A percentile compares a stretch with the other conserved stretches of the same genome.
These are phyloP conservation scores for Perca flavescens DNA, from an alignment of 2,113 vertebrate genomes.

Conservation along the genomic window DNA sequence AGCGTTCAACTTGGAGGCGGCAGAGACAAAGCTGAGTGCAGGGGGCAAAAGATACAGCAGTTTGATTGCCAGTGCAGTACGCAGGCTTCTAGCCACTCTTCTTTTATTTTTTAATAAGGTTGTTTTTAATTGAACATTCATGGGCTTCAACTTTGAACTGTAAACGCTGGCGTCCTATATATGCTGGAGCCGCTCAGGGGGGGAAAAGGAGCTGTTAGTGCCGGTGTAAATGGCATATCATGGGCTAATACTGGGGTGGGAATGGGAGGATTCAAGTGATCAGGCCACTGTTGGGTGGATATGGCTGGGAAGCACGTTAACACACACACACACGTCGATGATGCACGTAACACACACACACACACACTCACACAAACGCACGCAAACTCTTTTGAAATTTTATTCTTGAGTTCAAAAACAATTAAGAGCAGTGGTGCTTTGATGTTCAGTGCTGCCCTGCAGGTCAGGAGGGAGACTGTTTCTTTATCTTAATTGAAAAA, in stretches of 20 bases:
- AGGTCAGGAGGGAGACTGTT: constrained; percentile 79
- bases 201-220: constrained; percentile 31
- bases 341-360: background rate
- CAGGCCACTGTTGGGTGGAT: constrained; percentile 41
- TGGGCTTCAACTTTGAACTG: constrained; percentile 70
- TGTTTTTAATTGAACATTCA: constrained; percentile 56
- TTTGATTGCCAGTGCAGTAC: constrained; percentile 17
- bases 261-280: constrained; percentile 25
- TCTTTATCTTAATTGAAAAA: constrained; percentile 88
- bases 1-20: constrained; percentile 65
- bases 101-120: constrained; percentile 32
- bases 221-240: constrained; percentile 68
- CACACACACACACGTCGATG: background rate
- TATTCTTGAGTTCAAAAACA: constrained; percentile 75
- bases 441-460: constrained; percentile 80
- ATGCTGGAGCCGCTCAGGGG: constrained; percentile 25
- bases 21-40: constrained; percentile 57
- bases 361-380: constrained; percentile 10
- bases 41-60: constrained; percentile 33
- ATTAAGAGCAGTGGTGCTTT: constrained; percentile 76
- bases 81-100: too few relatives aligned
- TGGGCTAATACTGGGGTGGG: constrained; percentile 47
- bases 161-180: constrained; percentile 4
- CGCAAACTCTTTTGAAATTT: constrained; percentile 65
- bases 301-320: constrained; percentile 36